Evolutionary conservation across 2,113 vertebrate genomes (phyloP), one percentile per base, ranked within the genome.

Genomic region (Ardeotis arabs): DNA sequence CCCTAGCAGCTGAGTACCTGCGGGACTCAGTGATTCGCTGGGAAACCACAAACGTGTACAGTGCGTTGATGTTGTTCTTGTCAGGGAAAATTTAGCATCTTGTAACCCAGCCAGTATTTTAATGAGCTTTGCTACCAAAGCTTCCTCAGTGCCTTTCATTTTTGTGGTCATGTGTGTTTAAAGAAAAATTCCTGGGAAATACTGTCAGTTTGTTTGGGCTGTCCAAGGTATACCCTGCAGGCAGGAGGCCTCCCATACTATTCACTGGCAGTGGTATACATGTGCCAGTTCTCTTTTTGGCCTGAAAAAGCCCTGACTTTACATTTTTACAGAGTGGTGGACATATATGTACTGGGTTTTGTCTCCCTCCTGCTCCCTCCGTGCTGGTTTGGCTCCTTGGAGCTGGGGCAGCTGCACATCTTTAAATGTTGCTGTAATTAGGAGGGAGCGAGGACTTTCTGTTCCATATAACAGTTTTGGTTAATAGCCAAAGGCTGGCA

Each of bases 181-280:
- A 91, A 80, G 78, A 69, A 58, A 58, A 88, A 94, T 91, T 87
- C 84, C 94, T 96, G 87, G 47, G 75, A 75, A 78, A 41, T 70
- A 7, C 3, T 45, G 86, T 77, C 85, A 90, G 66, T 82, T 85
- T 83, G 84, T 91, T 96, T 87, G 87, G 90, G 82, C 70, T 94
- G 78, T 59, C 59, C 67, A 55, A 59, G 90, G 82, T 67, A 45
- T 29, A 55, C 22, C 70, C 67, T 91, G 55, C 0, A 7, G 84
- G 85, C 67, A 77, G 79, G 63, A 90, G 75, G 63, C 75, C 67
- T 94, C 58, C 59, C 47, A 14, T 45, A 4, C 59, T 84, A 27
- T 45, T 82, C 35, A 62, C 25, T 82, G 25, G 12, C 47, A 90
- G 52, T 70, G 45, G n/a, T 28, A 37, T 59, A 24, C 17, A 66